Evolutionary conservation across 2,888 invertebrate species (phyloP).

Genomic region (Hypselothyrea guttata): DNA sequence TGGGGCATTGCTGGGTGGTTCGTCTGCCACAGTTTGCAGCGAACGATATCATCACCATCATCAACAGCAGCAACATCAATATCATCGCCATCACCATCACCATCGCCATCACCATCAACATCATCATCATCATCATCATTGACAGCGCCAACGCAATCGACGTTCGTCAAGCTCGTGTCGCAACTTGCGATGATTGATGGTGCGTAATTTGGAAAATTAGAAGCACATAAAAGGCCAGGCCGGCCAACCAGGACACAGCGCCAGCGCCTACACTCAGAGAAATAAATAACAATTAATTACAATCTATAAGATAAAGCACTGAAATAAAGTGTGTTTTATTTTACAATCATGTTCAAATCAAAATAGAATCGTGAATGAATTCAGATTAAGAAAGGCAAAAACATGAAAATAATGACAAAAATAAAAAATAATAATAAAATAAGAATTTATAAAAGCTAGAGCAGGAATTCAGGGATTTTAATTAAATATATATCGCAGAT

Average conservation of each 20-base stretch:
- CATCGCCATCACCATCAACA: slow-evolving; percentile 23
- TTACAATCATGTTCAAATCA: too few relatives aligned
- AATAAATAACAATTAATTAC: too few relatives aligned
- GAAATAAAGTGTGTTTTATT: too few relatives aligned
- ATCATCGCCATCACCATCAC: slow-evolving; percentile 10
- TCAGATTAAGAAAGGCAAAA: too few relatives aligned
- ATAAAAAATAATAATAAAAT: too few relatives aligned
- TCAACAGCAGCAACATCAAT: slow-evolving; percentile 7
- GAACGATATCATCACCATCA: slow-evolving; percentile 24
- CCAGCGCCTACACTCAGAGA: too few relatives aligned
- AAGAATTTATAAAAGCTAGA: too few relatives aligned
- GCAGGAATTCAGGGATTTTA: too few relatives aligned
- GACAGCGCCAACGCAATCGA: slow-evolving; percentile 48
- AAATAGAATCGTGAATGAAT: too few relatives aligned
- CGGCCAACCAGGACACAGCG: slow-evolving; percentile 6
- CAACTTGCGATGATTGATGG: slow-evolving; percentile 79
- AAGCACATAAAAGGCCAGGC: slow-evolving; percentile 52
- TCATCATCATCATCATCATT: slow-evolving; percentile 38
- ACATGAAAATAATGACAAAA: too few relatives aligned
- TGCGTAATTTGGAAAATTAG: slow-evolving; percentile 80
- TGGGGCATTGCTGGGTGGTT: slow-evolving; percentile 31
- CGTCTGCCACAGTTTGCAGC: slow-evolving; percentile 46
- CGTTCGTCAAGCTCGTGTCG: slow-evolving; percentile 68
- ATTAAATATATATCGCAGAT: too few relatives aligned
- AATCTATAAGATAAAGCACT: too few relatives aligned